phyloP scores from a whole-genome alignment of 2,888 invertebrate species.

The Drosophila pseudotalamancana region DNA sequence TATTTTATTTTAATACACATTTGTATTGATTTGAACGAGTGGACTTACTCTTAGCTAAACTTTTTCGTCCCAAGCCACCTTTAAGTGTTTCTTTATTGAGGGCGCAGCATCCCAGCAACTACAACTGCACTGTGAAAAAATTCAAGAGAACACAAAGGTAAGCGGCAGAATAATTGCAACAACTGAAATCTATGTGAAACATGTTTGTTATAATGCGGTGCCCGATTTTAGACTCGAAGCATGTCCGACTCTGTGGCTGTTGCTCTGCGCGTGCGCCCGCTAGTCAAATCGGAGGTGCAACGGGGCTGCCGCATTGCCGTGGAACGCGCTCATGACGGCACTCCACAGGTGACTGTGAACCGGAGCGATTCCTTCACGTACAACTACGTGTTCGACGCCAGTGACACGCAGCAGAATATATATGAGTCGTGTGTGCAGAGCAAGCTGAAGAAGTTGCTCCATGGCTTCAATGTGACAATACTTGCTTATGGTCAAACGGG shows the following conservation, averaged over 20 bases:
- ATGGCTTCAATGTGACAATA: conserved; percentile 96
- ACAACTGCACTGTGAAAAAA: not conserved
- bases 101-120: not conserved
- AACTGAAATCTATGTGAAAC: not conserved
- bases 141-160: not conserved
- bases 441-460: conserved; percentile 90
- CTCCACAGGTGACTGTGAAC: conserved; percentile 89
- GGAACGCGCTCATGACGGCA: conserved; percentile 86
- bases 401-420: conserved; percentile 89
- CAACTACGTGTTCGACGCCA: conserved; percentile 91
- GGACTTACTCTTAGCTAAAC: not conserved
- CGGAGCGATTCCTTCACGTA: conserved; percentile 91
- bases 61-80: not conserved
- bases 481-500: conserved; percentile 97
- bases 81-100: not conserved
- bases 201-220: not conserved
- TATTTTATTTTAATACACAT: not conserved
- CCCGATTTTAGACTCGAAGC: not conserved
- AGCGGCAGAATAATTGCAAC: not conserved
- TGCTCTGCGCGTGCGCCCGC: conserved; percentile 92
- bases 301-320: conserved; percentile 91
- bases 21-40: not conserved
- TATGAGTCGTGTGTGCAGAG: conserved; percentile 90
- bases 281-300: conserved; percentile 89
- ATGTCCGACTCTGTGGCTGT: conserved; percentile 84